phyloP scores from a whole-genome alignment of 2,113 vertebrate species.

The Trogon melanurus region DNA sequence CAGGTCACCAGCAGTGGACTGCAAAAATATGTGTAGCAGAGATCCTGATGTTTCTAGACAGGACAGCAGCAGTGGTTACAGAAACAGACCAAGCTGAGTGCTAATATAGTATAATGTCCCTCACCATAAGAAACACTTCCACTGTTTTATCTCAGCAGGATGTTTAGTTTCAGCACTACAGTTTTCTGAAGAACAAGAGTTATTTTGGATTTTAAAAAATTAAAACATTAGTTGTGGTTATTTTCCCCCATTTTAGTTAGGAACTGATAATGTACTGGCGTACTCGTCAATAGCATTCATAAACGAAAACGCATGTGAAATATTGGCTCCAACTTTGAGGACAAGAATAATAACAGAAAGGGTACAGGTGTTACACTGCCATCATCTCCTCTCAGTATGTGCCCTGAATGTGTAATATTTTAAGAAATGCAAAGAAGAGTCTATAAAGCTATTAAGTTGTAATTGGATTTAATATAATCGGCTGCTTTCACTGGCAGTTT shows the following conservation, averaged over 20 bases:
- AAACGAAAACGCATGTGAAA: not conserved
- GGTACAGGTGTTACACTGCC: not conserved
- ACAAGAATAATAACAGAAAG: not conserved
- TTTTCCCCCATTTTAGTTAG: not conserved
- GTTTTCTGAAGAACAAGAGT: not conserved
- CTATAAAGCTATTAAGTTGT: not conserved
- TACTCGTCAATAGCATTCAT: not conserved
- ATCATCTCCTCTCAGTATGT: not conserved
- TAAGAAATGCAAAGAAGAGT: not conserved
- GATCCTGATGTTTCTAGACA: not conserved
- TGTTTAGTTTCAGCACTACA: not conserved
- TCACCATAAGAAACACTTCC: not conserved
- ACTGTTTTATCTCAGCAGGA: not conserved
- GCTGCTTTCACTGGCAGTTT: not conserved
- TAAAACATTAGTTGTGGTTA: not conserved
- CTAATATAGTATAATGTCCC: not conserved
- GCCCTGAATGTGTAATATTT: not conserved
- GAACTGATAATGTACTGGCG: not conserved
- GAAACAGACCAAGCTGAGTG: not conserved
- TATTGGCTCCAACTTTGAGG: not conserved
- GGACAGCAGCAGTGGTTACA: not conserved
- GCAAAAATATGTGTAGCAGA: not conserved
- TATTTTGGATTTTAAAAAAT: not conserved
- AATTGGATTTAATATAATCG: slow-evolving; percentile 7
- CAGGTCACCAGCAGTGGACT: not conserved